Base-by-base conservation (phyloP, 2,797 vertebrate genomes). In the Poecilia velifera region DNA sequence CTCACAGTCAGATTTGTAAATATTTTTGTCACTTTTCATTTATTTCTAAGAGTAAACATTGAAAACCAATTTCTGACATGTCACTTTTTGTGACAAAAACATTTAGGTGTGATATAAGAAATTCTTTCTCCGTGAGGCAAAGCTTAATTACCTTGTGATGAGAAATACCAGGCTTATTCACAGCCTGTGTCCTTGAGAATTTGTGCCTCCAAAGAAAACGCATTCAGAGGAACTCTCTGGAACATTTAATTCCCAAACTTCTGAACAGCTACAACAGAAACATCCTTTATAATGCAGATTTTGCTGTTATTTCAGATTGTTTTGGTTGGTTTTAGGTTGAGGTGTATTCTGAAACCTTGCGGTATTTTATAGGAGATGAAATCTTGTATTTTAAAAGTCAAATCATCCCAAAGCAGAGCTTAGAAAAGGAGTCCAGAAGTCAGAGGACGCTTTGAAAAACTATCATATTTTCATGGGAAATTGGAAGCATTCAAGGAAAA, bases 21-120 rank as follows among this genome's bases (percentile, higher is more conserved):
- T 55, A n/a, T 66, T 68, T 46, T 75, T 76, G 73, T 82, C 76
- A 72, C 39, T 70, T 87, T 64, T 10, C 12, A 68, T 84, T 79
- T 79, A 64, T 68, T 57, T 68, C 10, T 14, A 39, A 20, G 8
- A 76, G 47, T 16, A 47, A 66, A 71, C 18, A 31, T 53, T 55
- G 55, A 76, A 75, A 82, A 76, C 18, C 43, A 46, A 68, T 79
- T 22, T 70, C 41, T 39, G 39, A 25, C 55, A 55, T 62, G 46
- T 76, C 41, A 72, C 20, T 41, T 76, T 78, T 59, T 55, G 41
- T 53, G 31, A 77, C 68, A 77, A 55, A 79, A 78, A 49, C 59
- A n/a, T 53, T 31, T 28, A 41, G 16, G 16, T 47, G 66, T 25
- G 9, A 55, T 66, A 36, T 1, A 3, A 43, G 25, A 79, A 46